Base-by-base conservation (phyloP, 1,140 invertebrate species). In the Phenacoccus solenopsis region DNA sequence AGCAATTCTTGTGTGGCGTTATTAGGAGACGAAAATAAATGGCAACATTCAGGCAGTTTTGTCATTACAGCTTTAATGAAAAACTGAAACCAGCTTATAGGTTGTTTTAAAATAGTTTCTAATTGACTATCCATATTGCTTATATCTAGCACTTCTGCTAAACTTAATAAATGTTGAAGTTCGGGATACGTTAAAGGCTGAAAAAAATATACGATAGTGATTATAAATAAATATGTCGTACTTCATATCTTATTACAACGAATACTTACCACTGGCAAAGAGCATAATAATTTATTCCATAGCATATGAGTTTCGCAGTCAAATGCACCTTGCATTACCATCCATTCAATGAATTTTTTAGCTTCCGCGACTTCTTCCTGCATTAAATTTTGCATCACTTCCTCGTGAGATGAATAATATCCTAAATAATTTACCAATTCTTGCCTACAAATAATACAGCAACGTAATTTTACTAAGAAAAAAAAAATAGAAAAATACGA, bases 401-500 rank as follows among this genome's bases (percentile, higher is more conserved):
- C 84, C 74, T 90, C 88, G 73, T 90, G 88, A 0, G 84, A 85
- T 20, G 88, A 89, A 76, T 87, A 90, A 74, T 88, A 90, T 1
- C 88, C 88, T 12, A 90, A 78, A 77, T 90, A 90, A 78, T 88
- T 88, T 1, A 89, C 83, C 12, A 82, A 84, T 76, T 89, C 88
- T 73, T 84, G 84, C 25, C 84, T 82, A 72, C n/a, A n/a, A n/a
- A n/a, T 20, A 74, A 73, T 28, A 57, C n/a, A 70, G 5, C 20
- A 22, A 64, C 2, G 4, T 64, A 1, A 64, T 24, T 10, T 64
- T 64, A 25, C 13, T 64, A 20, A 59, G 7, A 9, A 59, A 59
- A 59, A 5, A 20, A 59, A 59, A 59, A 59, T 20, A 59, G 5
- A 59, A 59, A 59, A 59, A 59, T 38, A n/a, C n/a, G 30, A 10